Percentiles rank a stretch among this genome's conserved stretches.
Conservation (phyloP, 2,888 invertebrate genomes). For the Eutolmus rufibarbis region DNA sequence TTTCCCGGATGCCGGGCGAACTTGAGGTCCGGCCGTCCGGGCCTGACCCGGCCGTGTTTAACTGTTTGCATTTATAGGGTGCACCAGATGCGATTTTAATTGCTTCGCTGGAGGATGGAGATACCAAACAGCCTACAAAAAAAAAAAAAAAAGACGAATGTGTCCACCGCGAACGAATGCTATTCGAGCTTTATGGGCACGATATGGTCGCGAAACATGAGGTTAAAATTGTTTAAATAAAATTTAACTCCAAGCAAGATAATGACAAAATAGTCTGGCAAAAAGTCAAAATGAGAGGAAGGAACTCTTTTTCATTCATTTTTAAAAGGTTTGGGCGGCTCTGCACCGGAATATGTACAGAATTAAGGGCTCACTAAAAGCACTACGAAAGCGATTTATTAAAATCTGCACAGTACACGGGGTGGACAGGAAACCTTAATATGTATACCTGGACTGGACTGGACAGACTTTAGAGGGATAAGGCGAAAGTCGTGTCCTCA, state of each 20-base stretch:
- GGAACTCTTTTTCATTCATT: background rate
- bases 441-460: background rate
- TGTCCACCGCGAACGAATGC: background rate
- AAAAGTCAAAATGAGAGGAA: background rate
- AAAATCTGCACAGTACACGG: background rate
- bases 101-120: constrained; percentile 19
- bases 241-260: background rate
- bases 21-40: background rate
- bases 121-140: background rate
- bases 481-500: background rate
- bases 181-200: background rate
- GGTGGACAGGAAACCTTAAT: background rate
- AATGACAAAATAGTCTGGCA: constrained; percentile 11
- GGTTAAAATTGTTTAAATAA: constrained; percentile 10
- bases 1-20: background rate
- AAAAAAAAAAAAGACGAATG: background rate
- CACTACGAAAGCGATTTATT: background rate
- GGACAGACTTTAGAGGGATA: background rate
- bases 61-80: constrained; percentile 33
- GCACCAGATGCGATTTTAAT: constrained; percentile 39
- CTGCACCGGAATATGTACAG: background rate
- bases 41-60: background rate
- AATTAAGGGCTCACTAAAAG: background rate
- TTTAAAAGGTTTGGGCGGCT: background rate
- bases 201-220: background rate